phyloP scores from a whole-genome alignment of 2,888 invertebrate species.

The Sarcophaga subvicina region DNA sequence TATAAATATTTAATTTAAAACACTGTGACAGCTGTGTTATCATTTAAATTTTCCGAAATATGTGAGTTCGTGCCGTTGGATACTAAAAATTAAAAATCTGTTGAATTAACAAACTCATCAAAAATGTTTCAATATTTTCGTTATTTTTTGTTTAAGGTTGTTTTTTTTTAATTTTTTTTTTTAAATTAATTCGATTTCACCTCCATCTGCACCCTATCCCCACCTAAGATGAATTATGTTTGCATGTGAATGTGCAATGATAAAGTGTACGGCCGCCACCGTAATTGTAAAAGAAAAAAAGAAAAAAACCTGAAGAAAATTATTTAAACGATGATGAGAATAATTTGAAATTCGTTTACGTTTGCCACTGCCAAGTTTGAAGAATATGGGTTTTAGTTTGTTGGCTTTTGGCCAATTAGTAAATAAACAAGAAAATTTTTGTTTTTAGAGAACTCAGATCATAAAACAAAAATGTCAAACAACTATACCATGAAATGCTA shows the following conservation, averaged over 20 bases:
- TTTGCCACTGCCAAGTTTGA: constrained; percentile 63
- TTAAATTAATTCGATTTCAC: background rate
- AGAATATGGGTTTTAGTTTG: constrained; percentile 36
- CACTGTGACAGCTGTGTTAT: no score
- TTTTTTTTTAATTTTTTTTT: background rate
- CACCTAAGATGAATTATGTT: no score
- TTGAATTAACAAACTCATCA: constrained; percentile 26
- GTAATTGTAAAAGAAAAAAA: no score
- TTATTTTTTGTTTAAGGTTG: background rate
- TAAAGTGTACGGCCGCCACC: no score
- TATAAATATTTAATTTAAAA: no score
- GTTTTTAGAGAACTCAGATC: background rate
- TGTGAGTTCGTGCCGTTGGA: no score
- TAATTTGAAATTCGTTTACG: constrained; percentile 39
- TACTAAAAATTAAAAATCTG: background rate
- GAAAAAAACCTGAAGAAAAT: no score
- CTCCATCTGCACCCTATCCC: background rate
- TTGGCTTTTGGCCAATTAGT: constrained; percentile 46
- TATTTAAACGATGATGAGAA: constrained; percentile 15
- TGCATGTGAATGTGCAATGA: no score
- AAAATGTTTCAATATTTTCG: constrained; percentile 11
- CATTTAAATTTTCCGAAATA: no score
- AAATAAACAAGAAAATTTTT: background rate
- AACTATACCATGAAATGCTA: constrained; percentile 57
- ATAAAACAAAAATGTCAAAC: constrained; percentile 51